Conservation (phyloP, 1,140 invertebrate species). For the Drosophila pandora region DNA sequence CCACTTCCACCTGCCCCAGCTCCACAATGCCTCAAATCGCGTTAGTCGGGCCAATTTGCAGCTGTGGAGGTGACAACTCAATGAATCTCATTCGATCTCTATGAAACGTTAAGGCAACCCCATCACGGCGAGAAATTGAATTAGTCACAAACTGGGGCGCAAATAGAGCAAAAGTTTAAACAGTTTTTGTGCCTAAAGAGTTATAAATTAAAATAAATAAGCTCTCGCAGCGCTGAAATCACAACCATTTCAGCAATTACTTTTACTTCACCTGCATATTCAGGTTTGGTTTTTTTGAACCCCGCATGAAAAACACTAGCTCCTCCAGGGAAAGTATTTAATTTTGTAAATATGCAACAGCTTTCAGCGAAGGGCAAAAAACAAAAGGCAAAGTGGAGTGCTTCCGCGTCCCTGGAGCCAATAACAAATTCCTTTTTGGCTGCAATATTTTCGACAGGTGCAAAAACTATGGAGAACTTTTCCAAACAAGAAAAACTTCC, state of each 20-base stretch:
- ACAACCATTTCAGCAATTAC: not conserved
- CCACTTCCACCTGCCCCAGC: not conserved
- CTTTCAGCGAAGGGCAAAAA: conserved; percentile 14
- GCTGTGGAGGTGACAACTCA: conserved; percentile 67
- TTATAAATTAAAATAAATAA: not conserved
- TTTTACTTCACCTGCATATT: too few relatives aligned
- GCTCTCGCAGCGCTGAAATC: too few relatives aligned
- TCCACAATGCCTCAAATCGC: conserved; percentile 31
- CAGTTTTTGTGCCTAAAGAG: not conserved
- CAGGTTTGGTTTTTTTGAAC: not conserved
- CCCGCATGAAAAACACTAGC: conserved; percentile 11
- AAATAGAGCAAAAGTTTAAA: not conserved
- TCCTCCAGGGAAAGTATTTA: conserved; percentile 32
- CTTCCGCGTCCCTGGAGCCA: conserved; percentile 25
- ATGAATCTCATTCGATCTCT: conserved; percentile 37
- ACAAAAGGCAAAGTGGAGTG: conserved; percentile 31
- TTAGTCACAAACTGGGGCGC: not conserved
- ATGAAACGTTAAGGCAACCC: conserved; percentile 15
- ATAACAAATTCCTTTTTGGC: conserved; percentile 59
- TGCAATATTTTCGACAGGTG: conserved; percentile 40
- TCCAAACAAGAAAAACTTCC: conserved; percentile 2
- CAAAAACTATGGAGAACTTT: conserved; percentile 40
- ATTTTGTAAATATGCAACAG: conserved; percentile 61
- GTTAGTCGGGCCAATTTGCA: conserved; percentile 66
- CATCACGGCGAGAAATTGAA: not conserved